Percentiles rank a stretch among this genome's conserved stretches.
phyloP scores from a whole-genome alignment of 1,140 invertebrate species.

The Asobara japonica region DNA sequence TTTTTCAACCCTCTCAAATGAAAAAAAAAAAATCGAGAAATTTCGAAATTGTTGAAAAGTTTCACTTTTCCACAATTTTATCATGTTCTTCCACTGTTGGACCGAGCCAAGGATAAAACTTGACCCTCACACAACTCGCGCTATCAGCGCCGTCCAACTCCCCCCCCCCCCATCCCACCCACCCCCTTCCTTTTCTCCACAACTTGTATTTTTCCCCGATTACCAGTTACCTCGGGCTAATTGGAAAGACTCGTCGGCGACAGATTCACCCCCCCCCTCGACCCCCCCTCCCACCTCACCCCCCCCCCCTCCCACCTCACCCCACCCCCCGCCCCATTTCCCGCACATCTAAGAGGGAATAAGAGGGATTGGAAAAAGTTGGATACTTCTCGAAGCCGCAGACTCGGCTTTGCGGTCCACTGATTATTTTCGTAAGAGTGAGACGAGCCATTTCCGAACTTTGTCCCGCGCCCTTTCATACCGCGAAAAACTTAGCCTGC shows the following conservation, averaged over 20 bases:
- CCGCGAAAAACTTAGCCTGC: not conserved
- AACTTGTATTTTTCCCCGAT: constrained; percentile 41
- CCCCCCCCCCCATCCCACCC: too few relatives aligned
- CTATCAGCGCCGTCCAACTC: too few relatives aligned
- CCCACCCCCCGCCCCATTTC: not conserved
- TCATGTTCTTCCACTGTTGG: too few relatives aligned
- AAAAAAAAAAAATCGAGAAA: too few relatives aligned
- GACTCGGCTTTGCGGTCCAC: constrained; percentile 34
- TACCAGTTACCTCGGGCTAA: constrained; percentile 45
- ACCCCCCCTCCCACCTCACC: not conserved
- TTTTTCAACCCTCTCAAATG: too few relatives aligned
- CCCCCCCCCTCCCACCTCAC: constrained; percentile 5
- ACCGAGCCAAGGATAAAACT: too few relatives aligned
- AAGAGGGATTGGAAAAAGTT: constrained; percentile 45
- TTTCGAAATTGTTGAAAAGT: too few relatives aligned
- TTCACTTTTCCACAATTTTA: too few relatives aligned
- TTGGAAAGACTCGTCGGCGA: constrained; percentile 53
- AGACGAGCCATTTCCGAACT: not conserved
- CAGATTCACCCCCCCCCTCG: constrained; percentile 37
- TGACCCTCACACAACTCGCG: too few relatives aligned
- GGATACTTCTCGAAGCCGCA: constrained; percentile 29
- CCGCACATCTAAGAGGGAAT: too few relatives aligned
- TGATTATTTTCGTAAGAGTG: constrained; percentile 37
- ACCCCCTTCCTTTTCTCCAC: not conserved
- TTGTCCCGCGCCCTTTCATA: constrained; percentile 1